Base-by-base conservation (phyloP, 2,113 vertebrate species). In the Agapornis roseicollis region DNA sequence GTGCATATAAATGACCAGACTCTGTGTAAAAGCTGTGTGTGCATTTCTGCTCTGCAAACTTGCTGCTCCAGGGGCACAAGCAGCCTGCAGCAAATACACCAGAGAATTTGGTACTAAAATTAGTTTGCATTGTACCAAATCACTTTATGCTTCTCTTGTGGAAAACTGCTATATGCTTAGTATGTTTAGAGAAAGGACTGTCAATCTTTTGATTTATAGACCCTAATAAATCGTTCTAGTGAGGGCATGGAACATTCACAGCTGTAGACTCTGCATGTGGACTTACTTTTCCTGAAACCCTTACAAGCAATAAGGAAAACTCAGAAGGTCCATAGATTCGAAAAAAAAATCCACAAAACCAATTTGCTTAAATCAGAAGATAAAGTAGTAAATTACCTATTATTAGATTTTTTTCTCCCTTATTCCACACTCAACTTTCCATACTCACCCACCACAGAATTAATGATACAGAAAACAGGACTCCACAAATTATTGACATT, bases 161-260 rank as follows among this genome's bases (percentile, higher is more conserved):
- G 95, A 94, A 96, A 96, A 93, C 73, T 88, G 20, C 91, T 85
- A 55, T 28, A 4, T 35, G 33, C 64, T 95, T 58, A 78, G 70
- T 11, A 31, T 63, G 74, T 91, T 94, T 83, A 35, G 46, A 83
- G 79, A 66, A 53, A 29, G 44, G 79, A 58, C 78, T 93, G 95
- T 93, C 88, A 46, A 37, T 88, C 69, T 88, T 85, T 80, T 74
- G 92, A 90, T 92, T 96, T 88, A 88, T 24, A 23, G 82, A 66
- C 72, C 82, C 76, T 96, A 83, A 78, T 90, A 76, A 88, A 15
- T 0, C 0, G 6, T 63, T 90, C 76, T 27, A 7, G 25, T 29
- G 44, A 46, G 79, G 46, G 27, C 3, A 3, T 5, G 10, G 55
- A 94, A 80, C 53, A 12, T 37, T 66, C 63, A 8, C 23, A 1